Conservation (phyloP, 2,113 vertebrate genomes). For the Saguinus midas region DNA sequence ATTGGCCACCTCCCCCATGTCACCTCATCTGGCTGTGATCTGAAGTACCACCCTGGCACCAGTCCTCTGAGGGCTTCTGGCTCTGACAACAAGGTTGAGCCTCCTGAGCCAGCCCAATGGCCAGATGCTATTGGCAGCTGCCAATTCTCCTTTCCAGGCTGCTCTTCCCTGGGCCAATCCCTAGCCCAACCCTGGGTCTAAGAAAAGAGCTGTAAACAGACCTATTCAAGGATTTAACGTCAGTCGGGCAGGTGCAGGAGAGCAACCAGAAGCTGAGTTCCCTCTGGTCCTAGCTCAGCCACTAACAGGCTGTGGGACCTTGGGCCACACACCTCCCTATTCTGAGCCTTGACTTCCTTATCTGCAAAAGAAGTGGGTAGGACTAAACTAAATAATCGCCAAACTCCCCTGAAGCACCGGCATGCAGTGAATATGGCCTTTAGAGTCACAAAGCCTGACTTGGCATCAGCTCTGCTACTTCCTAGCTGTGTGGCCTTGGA, state of each 20-base stretch:
- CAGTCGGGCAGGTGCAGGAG: background rate
- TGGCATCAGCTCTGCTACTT: background rate
- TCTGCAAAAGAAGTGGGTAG: background rate
- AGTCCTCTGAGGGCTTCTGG: background rate
- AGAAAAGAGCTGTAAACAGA: background rate
- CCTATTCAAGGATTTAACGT: background rate
- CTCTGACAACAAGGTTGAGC: background rate
- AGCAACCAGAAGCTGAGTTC: background rate
- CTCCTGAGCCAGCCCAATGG: background rate
- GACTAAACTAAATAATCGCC: background rate
- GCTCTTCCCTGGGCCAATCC: background rate
- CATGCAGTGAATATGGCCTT: background rate
- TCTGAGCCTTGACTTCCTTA: background rate
- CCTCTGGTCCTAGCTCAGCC: background rate
- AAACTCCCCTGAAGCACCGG: background rate
- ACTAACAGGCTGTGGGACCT: background rate
- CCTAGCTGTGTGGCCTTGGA: background rate
- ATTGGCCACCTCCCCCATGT: background rate
- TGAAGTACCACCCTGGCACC: background rate
- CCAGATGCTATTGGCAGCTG: background rate
- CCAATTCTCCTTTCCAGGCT: background rate
- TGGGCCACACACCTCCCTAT: background rate
- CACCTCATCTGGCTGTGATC: background rate
- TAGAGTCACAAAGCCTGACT: background rate
- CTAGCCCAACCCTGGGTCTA: background rate